Conservation (phyloP, 2,113 vertebrate species). For the Chionodraco myersi region DNA sequence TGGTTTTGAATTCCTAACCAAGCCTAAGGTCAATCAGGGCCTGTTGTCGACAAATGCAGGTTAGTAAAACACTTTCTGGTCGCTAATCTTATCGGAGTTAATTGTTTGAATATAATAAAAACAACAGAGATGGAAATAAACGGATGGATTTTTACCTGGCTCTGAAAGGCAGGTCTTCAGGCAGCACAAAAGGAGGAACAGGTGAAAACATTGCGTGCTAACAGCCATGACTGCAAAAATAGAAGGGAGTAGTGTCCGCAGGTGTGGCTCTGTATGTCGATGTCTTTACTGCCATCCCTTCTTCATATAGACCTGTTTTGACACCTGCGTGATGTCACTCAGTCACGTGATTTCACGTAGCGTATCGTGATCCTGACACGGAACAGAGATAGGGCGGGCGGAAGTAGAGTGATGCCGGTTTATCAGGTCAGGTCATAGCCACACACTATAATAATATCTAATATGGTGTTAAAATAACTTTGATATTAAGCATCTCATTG, state of each 20-base stretch:
- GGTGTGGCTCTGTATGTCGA: not conserved
- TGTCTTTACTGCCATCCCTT: not conserved
- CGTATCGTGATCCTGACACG: not conserved
- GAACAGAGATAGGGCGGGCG: no score
- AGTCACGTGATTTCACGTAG: constrained; percentile 37
- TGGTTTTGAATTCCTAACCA: not conserved
- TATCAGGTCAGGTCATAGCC: no score
- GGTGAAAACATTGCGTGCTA: not conserved
- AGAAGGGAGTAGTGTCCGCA: not conserved
- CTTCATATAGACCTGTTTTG: not conserved
- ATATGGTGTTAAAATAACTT: no score
- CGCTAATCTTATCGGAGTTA: not conserved
- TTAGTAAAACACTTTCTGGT: not conserved
- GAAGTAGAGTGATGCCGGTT: no score
- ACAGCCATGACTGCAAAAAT: constrained; percentile 28
- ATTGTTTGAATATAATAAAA: not conserved
- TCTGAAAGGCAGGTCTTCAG: not conserved
- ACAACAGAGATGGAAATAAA: not conserved
- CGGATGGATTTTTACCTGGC: not conserved
- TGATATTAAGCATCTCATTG: no score
- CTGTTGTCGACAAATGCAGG: not conserved
- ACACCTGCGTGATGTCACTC: constrained; percentile 45
- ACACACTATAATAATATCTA: no score
- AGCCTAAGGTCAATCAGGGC: no score
- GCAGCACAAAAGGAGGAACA: constrained; percentile 24